Evolutionary conservation across 2,888 invertebrate species (phyloP).

Genomic region (Hemistola chrysoprasaria): DNA sequence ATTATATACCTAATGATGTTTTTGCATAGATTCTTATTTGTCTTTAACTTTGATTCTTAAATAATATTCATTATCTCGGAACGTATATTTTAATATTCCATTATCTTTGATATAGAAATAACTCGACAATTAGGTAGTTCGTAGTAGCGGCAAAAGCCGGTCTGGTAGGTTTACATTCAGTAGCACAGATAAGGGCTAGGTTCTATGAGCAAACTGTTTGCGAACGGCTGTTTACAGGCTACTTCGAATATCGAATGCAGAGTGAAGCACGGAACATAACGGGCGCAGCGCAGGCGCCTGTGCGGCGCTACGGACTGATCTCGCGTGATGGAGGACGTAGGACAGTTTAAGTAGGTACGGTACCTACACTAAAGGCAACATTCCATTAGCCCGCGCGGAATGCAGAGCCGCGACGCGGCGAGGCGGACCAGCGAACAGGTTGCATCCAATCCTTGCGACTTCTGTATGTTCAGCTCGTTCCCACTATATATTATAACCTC

Average conservation of each 20-base stretch:
- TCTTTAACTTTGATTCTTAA: no score
- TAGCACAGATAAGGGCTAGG: conserved; percentile 65
- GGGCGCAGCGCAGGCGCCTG: conserved; percentile 38
- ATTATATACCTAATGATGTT: no score
- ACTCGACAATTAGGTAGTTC: conserved; percentile 22
- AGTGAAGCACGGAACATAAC: no score
- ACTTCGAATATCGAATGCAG: conserved; percentile 47
- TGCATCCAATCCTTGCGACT: conserved; percentile 47
- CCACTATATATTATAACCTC: conserved; percentile 62
- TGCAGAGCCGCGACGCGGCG: conserved; percentile 64
- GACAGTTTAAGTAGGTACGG: conserved; percentile 70
- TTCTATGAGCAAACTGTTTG: conserved; percentile 56
- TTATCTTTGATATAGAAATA: conserved; percentile 7
- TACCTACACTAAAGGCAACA: conserved; percentile 72
- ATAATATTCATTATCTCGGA: no score
- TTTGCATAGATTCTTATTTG: no score
- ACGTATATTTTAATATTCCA: conserved; percentile 1
- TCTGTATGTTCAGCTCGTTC: conserved; percentile 57
- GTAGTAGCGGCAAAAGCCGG: conserved; percentile 35
- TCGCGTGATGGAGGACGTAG: conserved; percentile 68
- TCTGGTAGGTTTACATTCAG: conserved; percentile 43
- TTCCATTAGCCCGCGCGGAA: conserved; percentile 67
- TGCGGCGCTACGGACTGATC: conserved; percentile 68
- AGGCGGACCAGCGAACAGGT: conserved; percentile 73
- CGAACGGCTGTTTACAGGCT: conserved; percentile 63